Conservation (phyloP, 2,797 vertebrate species). For the Rhinophrynus dorsalis region DNA sequence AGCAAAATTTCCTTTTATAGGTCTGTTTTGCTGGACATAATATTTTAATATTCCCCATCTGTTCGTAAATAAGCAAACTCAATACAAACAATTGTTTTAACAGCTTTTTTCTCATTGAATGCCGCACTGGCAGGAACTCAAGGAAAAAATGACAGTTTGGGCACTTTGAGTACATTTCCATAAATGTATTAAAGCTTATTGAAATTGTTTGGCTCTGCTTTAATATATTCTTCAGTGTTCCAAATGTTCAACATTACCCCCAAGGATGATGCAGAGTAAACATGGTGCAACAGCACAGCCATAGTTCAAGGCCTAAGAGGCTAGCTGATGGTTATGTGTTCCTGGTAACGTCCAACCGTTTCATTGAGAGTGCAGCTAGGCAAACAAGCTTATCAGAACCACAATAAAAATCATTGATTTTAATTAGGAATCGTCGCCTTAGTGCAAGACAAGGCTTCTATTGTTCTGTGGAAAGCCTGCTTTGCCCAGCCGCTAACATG, state of each 20-base stretch:
- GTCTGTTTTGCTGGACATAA: constrained; percentile 51
- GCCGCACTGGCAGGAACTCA: constrained; percentile 55
- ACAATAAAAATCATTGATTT: constrained; percentile 68
- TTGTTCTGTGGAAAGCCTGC: constrained; percentile 61
- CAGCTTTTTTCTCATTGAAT: constrained; percentile 50
- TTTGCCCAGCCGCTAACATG: constrained; percentile 56
- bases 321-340: constrained; percentile 52
- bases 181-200: constrained; percentile 59
- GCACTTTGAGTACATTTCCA: constrained; percentile 60
- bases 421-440: constrained; percentile 67
- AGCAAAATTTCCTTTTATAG: constrained; percentile 53
- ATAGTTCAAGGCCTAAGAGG: constrained; percentile 56
- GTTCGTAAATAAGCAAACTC: constrained; percentile 54
- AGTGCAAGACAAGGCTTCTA: constrained; percentile 63
- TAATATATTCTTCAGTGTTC: constrained; percentile 54
- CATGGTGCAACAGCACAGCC: constrained; percentile 51
- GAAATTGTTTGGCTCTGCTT: constrained; percentile 53
- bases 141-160: constrained; percentile 59
- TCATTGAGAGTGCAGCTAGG: constrained; percentile 64
- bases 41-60: constrained; percentile 56
- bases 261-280: constrained; percentile 59
- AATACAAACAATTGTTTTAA: constrained; percentile 56
- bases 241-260: constrained; percentile 58
- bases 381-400: constrained; percentile 67
- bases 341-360: constrained; percentile 59